Conservation (phyloP, 2,888 invertebrate species). For the Metalampra italica region DNA sequence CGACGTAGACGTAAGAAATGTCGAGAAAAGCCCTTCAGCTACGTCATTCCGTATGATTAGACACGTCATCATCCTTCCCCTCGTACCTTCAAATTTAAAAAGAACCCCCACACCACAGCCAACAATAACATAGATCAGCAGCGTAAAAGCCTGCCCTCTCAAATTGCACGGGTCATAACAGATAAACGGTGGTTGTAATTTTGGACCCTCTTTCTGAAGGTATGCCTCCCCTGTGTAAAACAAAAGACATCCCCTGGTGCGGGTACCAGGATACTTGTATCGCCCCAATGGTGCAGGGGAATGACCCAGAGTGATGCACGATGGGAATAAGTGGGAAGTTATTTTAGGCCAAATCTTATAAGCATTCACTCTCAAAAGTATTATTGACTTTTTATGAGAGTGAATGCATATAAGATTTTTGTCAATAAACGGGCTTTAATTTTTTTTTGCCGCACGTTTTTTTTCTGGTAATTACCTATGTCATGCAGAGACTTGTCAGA, state of each 20-base stretch:
- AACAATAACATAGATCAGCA: constrained; percentile 44
- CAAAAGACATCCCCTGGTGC: constrained; percentile 16
- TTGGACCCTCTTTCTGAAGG: constrained; percentile 32
- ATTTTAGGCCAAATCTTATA: too few relatives aligned
- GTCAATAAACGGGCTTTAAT: too few relatives aligned
- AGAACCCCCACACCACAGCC: constrained; percentile 16
- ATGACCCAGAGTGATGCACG: too few relatives aligned
- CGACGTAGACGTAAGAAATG: neutral
- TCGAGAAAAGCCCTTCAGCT: neutral
- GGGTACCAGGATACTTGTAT: too few relatives aligned
- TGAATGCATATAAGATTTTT: too few relatives aligned
- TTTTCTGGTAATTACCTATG: too few relatives aligned
- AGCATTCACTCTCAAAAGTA: too few relatives aligned
- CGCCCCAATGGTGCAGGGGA: too few relatives aligned
- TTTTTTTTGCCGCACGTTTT: too few relatives aligned
- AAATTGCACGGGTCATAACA: constrained; percentile 67
- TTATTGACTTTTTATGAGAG: too few relatives aligned
- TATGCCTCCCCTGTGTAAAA: constrained; percentile 40
- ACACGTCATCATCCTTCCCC: neutral
- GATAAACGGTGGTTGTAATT: constrained; percentile 62
- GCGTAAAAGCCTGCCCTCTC: constrained; percentile 36
- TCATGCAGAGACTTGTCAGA: too few relatives aligned
- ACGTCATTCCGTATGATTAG: neutral
- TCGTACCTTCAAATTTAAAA: neutral
- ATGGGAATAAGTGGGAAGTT: too few relatives aligned